Percentiles rank a stretch among this genome's conserved stretches.
Evolutionary conservation across 2,797 vertebrate genomes (phyloP).

Genomic region (Vultur gryphus): DNA sequence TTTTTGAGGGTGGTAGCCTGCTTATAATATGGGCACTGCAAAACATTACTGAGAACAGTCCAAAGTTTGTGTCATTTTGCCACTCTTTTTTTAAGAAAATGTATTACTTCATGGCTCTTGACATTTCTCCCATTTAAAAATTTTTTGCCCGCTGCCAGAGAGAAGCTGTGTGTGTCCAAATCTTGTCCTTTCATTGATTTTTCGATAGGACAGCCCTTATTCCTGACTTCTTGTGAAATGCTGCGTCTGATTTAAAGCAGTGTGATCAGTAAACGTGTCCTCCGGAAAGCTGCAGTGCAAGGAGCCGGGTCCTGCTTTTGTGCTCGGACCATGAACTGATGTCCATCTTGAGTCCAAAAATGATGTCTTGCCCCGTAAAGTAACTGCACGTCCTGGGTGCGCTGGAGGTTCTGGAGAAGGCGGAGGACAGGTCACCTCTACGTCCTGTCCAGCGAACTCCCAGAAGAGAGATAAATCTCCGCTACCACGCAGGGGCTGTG

Average conservation of each 20-base stretch:
- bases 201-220: neutral
- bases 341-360: neutral
- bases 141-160: neutral
- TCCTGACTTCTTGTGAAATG: neutral
- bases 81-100: neutral
- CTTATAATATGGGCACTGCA: neutral
- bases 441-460: rapidly evolving
- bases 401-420: neutral
- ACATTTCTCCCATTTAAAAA: neutral
- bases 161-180: neutral
- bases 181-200: neutral
- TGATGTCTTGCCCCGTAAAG: neutral
- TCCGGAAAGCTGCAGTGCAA: neutral
- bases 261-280: too few species aligned
- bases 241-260: neutral
- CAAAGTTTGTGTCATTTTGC: slow-evolving; percentile 34
- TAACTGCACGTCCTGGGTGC: too few species aligned
- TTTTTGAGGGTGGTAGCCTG: neutral
- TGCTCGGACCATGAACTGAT: neutral
- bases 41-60: neutral
- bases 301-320: too few species aligned
- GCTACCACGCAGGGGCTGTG: rapidly evolving
- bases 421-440: neutral
- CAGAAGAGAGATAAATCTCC: neutral
- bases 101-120: neutral